These are phyloP conservation scores for Atherinomorus stipes DNA, from an alignment of 2,113 vertebrate species.

Conservation along the genomic window DNA sequence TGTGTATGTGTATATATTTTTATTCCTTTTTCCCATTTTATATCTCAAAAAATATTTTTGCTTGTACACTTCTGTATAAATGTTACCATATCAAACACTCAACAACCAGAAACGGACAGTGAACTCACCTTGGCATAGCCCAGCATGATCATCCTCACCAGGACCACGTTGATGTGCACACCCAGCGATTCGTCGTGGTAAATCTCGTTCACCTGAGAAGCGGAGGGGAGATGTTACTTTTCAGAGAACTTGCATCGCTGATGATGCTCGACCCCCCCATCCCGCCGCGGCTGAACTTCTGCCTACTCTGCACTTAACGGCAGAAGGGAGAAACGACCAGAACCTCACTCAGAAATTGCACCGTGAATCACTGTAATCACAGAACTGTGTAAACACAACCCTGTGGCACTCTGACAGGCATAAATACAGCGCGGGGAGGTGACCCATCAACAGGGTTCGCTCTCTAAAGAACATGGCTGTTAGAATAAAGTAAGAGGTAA, in stretches of 20 bases:
- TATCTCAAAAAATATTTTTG: too few relatives aligned
- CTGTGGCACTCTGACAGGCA: not conserved
- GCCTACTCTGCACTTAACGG: not conserved
- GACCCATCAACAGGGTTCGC: not conserved
- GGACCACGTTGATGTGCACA: constrained; percentile 95
- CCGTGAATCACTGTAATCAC: constrained; percentile 23
- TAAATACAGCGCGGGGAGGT: not conserved
- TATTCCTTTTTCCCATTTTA: too few relatives aligned
- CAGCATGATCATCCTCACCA: constrained; percentile 98
- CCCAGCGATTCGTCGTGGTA: constrained; percentile 97
- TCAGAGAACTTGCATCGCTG: not conserved
- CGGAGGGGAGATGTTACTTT: not conserved
- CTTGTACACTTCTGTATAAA: too few relatives aligned
- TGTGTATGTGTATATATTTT: too few relatives aligned
- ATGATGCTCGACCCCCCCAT: not conserved
- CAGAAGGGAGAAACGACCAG: not conserved
- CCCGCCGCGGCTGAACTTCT: not conserved
- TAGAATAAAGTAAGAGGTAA: too few relatives aligned
- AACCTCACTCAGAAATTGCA: not conserved
- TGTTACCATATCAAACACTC: too few relatives aligned
- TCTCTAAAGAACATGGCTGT: not conserved
- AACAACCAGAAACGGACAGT: rapidly evolving
- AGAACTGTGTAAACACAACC: not conserved
- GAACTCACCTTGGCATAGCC: constrained; percentile 93
- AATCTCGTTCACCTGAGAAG: constrained; percentile 94